Evolutionary conservation across 2,113 vertebrate species (phyloP).

Genomic region (Columba janthina): DNA sequence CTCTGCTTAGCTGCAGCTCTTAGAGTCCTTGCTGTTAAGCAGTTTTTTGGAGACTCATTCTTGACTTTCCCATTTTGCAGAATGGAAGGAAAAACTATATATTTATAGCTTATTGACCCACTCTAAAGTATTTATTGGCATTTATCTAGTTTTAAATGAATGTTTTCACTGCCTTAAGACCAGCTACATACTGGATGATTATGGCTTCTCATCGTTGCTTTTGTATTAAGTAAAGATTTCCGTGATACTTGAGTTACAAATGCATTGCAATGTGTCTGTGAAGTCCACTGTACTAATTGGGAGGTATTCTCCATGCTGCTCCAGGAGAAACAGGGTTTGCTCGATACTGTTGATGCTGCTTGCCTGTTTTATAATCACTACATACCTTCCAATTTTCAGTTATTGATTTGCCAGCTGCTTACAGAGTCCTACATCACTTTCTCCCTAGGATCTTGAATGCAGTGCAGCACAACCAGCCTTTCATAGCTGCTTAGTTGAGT

Average conservation of each 20-base stretch:
- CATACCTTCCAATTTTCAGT: background rate
- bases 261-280: background rate
- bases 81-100: background rate
- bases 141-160: background rate
- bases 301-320: background rate
- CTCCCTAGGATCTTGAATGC: background rate
- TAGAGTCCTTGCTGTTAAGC: background rate
- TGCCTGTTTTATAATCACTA: background rate
- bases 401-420: background rate
- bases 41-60: background rate
- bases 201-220: background rate
- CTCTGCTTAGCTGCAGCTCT: background rate
- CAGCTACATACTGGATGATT: background rate
- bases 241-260: background rate
- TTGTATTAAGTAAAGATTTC: background rate
- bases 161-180: background rate
- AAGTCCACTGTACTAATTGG: accelerated
- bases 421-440: background rate
- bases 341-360: background rate
- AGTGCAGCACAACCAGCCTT: accelerated
- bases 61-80: background rate
- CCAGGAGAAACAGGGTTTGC: background rate
- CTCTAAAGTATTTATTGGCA: background rate
- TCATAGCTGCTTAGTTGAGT: background rate
- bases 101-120: background rate